Conservation (phyloP, 2,888 invertebrate species). For the Agelastica alni region DNA sequence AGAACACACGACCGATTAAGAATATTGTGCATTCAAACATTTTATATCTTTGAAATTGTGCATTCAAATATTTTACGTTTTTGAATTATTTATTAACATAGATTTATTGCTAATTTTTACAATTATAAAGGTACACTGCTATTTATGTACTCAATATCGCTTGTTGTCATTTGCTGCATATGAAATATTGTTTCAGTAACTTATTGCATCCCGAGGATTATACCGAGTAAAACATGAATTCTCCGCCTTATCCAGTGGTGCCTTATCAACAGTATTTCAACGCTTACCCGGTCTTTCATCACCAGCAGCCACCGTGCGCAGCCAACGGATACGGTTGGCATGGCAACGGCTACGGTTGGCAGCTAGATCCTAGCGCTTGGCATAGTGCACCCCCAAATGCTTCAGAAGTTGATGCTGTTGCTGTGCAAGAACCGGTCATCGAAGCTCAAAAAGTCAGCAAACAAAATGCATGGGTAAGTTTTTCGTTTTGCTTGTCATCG, state of each 20-base stretch:
- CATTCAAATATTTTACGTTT: too few species aligned
- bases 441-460: constrained; percentile 50
- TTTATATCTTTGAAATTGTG: too few species aligned
- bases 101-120: too few species aligned
- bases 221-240: constrained; percentile 29
- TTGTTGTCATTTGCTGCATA: too few species aligned
- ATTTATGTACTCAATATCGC: too few species aligned
- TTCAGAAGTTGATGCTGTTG: constrained; percentile 33
- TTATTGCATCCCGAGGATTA: background rate
- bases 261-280: constrained; percentile 52
- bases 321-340: constrained; percentile 57
- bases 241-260: constrained; percentile 35
- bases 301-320: constrained; percentile 52
- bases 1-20: too few species aligned
- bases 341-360: constrained; percentile 57
- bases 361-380: constrained; percentile 53
- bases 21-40: too few species aligned
- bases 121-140: too few species aligned
- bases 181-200: constrained; percentile 9
- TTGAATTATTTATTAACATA: too few species aligned
- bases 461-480: constrained; percentile 52
- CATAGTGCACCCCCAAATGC: constrained; percentile 45
- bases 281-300: constrained; percentile 53
- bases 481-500: background rate
- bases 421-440: constrained; percentile 51